phyloP scores from a whole-genome alignment of 2,797 vertebrate species.

The Arctocebus calabarensis region DNA sequence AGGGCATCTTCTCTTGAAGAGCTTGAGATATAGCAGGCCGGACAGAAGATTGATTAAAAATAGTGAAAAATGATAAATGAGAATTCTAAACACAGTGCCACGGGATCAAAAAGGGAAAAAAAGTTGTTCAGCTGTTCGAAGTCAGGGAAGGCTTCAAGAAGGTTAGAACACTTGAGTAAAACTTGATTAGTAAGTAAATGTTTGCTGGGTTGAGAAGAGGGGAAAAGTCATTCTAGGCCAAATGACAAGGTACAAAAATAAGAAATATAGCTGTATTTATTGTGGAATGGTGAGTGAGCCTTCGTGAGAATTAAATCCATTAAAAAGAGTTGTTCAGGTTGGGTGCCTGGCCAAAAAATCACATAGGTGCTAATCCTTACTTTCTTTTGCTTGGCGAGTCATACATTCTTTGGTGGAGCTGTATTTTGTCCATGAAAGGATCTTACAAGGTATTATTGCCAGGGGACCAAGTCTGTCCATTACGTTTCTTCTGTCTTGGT shows the following conservation, averaged over 20 bases:
- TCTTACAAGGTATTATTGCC: slow-evolving; percentile 13
- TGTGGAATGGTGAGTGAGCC: not conserved
- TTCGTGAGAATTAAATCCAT: not conserved
- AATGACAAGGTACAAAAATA: slow-evolving; percentile 29
- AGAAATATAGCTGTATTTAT: not conserved
- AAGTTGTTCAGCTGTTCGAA: not conserved
- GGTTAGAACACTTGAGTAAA: not conserved
- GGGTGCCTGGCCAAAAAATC: not conserved
- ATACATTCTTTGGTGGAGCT: not conserved
- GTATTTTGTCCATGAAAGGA: not conserved
- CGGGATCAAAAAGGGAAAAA: not conserved
- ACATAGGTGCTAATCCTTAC: too few relatives aligned
- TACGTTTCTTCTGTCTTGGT: not conserved
- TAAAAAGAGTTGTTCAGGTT: not conserved
- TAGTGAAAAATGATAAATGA: not conserved
- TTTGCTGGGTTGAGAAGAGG: slow-evolving; percentile 3
- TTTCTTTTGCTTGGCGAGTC: not conserved
- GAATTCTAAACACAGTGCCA: not conserved
- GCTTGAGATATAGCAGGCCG: not conserved
- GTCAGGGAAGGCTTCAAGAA: not conserved
- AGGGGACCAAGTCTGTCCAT: not conserved
- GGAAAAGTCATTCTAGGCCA: not conserved
- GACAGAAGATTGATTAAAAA: not conserved
- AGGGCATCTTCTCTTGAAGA: not conserved
- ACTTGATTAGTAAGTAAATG: not conserved